Evolutionary conservation across 2,888 invertebrate species (phyloP).

Genomic region (Norana najaformis): DNA sequence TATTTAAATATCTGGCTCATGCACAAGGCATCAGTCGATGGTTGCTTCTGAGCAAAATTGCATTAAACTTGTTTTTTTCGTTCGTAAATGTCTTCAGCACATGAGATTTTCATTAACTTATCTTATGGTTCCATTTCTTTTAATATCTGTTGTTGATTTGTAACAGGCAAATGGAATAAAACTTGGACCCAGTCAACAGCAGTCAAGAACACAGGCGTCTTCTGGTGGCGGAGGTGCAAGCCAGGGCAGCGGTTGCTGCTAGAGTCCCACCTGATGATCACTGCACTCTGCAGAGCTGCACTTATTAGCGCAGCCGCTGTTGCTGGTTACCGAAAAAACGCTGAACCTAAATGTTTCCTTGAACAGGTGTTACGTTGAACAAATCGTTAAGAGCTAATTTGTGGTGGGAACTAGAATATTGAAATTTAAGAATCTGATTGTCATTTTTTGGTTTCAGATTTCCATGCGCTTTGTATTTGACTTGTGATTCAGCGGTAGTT

Average conservation of each 20-base stretch:
- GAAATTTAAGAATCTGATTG: not conserved
- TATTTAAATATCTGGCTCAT: too few relatives aligned
- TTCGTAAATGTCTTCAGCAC: not conserved
- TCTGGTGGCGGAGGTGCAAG: slow-evolving; percentile 79
- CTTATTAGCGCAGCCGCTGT: not conserved
- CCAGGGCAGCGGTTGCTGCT: slow-evolving; percentile 85
- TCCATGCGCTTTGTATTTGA: not conserved
- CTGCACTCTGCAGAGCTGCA: not conserved
- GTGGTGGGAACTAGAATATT: slow-evolving; percentile 5
- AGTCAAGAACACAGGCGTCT: slow-evolving; percentile 79
- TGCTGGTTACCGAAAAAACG: not conserved
- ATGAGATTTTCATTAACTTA: not conserved
- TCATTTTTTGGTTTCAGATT: not conserved
- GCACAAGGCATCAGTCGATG: too few relatives aligned
- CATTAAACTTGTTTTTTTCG: not conserved
- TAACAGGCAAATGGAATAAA: slow-evolving; percentile 97
- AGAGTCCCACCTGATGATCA: slow-evolving; percentile 31
- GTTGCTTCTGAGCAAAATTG: too few relatives aligned
- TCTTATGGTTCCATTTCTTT: not conserved
- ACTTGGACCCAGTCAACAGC: slow-evolving; percentile 97
- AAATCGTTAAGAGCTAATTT: slow-evolving; percentile 16
- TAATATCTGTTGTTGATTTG: not conserved
- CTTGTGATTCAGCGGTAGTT: not conserved
- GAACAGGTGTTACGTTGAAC: not conserved
- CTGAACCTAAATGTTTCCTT: slow-evolving; percentile 19